A percentile compares a stretch with the other conserved stretches of the same genome.
These are phyloP conservation scores for Cherax destructor DNA, from an alignment of 1,140 invertebrate species.

Conservation along the genomic window DNA sequence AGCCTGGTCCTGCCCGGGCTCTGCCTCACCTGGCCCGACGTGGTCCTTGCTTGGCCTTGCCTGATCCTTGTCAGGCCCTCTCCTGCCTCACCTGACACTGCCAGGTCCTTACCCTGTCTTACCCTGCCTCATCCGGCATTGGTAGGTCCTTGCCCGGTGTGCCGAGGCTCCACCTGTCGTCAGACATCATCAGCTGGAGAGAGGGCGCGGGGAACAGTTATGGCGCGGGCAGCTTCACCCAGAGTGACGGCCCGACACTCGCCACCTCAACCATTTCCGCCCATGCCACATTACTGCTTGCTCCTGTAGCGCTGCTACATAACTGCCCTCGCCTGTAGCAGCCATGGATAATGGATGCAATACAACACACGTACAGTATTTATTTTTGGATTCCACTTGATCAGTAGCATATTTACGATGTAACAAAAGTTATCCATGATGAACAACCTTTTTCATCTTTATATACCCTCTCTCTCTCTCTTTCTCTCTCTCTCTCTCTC, in stretches of 20 bases:
- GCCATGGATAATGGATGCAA: conserved; percentile 35
- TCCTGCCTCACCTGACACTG: too few species aligned
- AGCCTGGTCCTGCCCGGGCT: too few species aligned
- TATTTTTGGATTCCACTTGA: too few species aligned
- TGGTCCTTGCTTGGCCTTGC: too few species aligned
- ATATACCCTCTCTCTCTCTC: neutral
- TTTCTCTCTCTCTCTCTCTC: neutral
- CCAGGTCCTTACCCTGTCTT: too few species aligned
- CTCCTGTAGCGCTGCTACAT: conserved; percentile 26
- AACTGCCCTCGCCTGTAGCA: conserved; percentile 7
- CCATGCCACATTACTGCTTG: neutral
- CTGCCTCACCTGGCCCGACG: too few species aligned
- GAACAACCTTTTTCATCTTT: too few species aligned
- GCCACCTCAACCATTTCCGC: conserved; percentile 46
- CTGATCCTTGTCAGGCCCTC: too few species aligned
- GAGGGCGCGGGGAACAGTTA: conserved; percentile 44
- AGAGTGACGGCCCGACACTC: neutral
- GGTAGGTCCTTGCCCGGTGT: too few species aligned
- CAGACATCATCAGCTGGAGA: conserved; percentile 15
- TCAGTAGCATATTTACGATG: too few species aligned
- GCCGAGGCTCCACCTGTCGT: conserved; percentile 18
- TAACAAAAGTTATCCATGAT: too few species aligned
- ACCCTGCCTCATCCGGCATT: neutral
- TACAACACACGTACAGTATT: neutral
- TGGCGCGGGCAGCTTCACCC: conserved; percentile 26